Percentiles rank a stretch among this genome's conserved stretches.
Conservation (phyloP, 1,140 invertebrate genomes). For the Nixonia krombeini region DNA sequence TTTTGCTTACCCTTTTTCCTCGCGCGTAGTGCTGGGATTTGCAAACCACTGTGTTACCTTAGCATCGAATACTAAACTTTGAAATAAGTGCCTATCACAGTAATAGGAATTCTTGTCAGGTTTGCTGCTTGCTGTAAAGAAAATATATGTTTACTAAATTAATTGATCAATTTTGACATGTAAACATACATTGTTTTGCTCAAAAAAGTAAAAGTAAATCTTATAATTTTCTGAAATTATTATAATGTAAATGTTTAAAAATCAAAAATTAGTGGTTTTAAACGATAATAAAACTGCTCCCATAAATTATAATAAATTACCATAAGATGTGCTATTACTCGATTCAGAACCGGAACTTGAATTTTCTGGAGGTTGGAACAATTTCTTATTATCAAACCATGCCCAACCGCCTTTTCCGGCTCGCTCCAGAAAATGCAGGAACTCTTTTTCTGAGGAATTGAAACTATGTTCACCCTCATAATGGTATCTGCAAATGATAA, state of each 20-base stretch:
- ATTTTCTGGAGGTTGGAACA: conserved; percentile 72
- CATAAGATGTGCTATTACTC: conserved; percentile 28
- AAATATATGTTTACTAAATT: too few species aligned
- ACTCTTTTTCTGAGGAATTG: conserved; percentile 77
- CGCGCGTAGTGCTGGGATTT: conserved; percentile 78
- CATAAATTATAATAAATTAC: background rate
- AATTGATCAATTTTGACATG: too few species aligned
- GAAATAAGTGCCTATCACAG: conserved; percentile 86
- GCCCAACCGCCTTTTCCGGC: conserved; percentile 79
- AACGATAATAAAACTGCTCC: background rate
- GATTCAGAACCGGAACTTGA: conserved; percentile 57
- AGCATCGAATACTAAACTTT: conserved; percentile 89
- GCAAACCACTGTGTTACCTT: conserved; percentile 88
- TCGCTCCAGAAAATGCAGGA: conserved; percentile 83
- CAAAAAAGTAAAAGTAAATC: too few species aligned
- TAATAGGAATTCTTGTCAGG: conserved; percentile 76
- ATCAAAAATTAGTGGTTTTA: background rate
- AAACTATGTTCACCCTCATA: conserved; percentile 69
- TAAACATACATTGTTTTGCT: too few species aligned
- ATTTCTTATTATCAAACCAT: conserved; percentile 77
- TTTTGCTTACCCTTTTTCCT: conserved; percentile 78
- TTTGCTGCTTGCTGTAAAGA: conserved; percentile 71
- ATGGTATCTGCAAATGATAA: conserved; percentile 68
- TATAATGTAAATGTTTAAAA: background rate
- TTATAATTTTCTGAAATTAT: too few species aligned